These are phyloP conservation scores for Limnephilus auricula DNA, from an alignment of 2,888 invertebrate species.

Conservation along the genomic window DNA sequence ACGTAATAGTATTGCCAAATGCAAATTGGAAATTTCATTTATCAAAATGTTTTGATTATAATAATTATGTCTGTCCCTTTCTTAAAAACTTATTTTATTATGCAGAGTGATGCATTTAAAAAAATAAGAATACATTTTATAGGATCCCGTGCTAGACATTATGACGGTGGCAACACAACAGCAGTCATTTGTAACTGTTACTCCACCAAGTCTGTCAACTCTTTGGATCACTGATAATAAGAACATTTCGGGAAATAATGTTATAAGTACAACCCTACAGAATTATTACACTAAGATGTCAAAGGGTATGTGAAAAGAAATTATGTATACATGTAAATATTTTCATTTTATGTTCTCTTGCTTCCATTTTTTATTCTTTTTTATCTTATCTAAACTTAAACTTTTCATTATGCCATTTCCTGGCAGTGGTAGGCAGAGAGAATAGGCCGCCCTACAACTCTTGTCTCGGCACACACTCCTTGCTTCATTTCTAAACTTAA, in stretches of 20 bases:
- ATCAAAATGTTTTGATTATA: not conserved
- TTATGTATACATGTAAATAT: not conserved
- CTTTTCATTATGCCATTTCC: too few species aligned
- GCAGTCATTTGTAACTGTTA: conserved; percentile 72
- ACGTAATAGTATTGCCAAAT: not conserved
- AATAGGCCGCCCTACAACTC: too few species aligned
- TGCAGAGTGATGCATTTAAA: not conserved
- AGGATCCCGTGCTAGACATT: conserved; percentile 74
- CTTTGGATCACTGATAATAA: conserved; percentile 77
- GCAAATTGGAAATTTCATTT: not conserved
- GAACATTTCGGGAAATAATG: conserved; percentile 71
- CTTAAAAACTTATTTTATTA: not conserved
- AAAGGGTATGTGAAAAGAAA: conserved; percentile 70
- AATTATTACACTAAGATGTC: conserved; percentile 77
- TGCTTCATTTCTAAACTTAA: too few species aligned
- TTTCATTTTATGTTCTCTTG: not conserved
- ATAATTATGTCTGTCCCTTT: not conserved
- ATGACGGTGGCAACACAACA: conserved; percentile 72
- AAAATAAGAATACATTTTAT: not conserved
- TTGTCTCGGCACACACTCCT: too few species aligned
- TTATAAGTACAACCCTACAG: conserved; percentile 73
- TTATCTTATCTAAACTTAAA: not conserved
- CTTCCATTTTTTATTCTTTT: not conserved
- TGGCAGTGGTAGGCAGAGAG: too few species aligned
- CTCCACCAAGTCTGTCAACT: conserved; percentile 73